These are phyloP conservation scores for Hippasteria phrygiana DNA, from an alignment of 53 echinoderm and acorn worm species.

Conservation along the genomic window DNA sequence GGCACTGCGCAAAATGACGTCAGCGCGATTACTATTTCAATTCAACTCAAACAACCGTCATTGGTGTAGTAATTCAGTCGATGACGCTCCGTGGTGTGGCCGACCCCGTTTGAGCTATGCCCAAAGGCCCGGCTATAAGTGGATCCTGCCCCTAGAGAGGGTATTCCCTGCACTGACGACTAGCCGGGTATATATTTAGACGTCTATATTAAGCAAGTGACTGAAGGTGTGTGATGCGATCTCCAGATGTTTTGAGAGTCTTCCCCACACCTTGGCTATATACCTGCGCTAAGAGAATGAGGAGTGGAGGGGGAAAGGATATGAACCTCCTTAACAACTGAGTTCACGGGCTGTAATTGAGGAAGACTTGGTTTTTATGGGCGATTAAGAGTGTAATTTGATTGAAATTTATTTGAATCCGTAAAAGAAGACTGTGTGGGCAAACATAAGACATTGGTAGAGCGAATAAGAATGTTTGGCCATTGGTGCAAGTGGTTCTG, in stretches of 20 bases:
- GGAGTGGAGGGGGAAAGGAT: neutral
- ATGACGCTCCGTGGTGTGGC: neutral
- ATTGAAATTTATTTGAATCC: too few species aligned
- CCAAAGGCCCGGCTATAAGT: neutral
- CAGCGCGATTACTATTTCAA: neutral
- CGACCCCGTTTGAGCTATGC: neutral
- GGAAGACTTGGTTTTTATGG: too few species aligned
- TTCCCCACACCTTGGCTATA: neutral
- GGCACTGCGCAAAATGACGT: too few species aligned
- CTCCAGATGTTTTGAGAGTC: constrained; percentile 42
- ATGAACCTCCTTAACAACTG: too few species aligned
- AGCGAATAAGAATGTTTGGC: too few species aligned
- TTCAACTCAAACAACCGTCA: neutral
- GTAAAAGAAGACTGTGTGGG: too few species aligned
- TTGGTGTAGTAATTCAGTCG: constrained; percentile 20
- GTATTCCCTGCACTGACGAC: constrained; percentile 36
- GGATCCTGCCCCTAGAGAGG: constrained; percentile 38
- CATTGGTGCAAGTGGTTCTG: too few species aligned
- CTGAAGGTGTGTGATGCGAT: constrained; percentile 27
- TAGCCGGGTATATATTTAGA: constrained; percentile 39
- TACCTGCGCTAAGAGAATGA: neutral
- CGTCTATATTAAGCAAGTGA: constrained; percentile 18
- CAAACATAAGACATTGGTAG: too few species aligned
- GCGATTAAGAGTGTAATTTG: too few species aligned
- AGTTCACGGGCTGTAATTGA: too few species aligned